These are phyloP conservation scores for Holothuria scabra DNA, from an alignment of 53 echinoderm and acorn worm genomes.

Conservation along the genomic window DNA sequence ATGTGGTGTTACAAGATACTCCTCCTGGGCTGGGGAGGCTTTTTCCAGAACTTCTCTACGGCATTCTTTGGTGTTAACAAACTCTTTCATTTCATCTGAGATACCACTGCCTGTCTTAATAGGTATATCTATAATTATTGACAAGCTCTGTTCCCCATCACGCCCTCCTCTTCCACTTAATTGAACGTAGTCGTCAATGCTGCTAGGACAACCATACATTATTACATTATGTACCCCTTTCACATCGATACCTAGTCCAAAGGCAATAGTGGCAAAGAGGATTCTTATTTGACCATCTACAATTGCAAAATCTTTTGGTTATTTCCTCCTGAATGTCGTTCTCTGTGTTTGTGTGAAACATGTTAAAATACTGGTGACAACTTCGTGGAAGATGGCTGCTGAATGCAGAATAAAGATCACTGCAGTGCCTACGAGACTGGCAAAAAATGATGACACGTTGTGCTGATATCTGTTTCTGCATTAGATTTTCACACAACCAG, in stretches of 20 bases:
- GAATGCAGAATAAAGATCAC: not conserved
- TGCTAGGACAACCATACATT: constrained; percentile 27
- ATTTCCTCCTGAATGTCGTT: constrained; percentile 53
- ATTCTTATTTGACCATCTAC: constrained; percentile 42
- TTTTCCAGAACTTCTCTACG: not conserved
- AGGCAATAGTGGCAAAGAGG: constrained; percentile 56
- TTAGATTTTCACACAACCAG: constrained; percentile 9
- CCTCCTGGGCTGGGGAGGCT: not conserved
- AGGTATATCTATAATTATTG: constrained; percentile 34
- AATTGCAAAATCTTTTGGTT: not conserved
- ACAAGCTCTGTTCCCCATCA: constrained; percentile 48
- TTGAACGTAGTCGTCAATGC: constrained; percentile 57
- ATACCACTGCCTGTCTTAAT: constrained; percentile 25
- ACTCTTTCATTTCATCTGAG: constrained; percentile 34
- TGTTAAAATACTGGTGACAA: constrained; percentile 34
- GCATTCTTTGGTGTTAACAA: constrained; percentile 27
- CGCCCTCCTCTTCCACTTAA: constrained; percentile 43
- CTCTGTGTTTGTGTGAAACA: constrained; percentile 67
- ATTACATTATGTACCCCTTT: constrained; percentile 44
- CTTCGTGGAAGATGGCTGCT: not conserved
- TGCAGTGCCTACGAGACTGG: not conserved
- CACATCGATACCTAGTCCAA: constrained; percentile 54
- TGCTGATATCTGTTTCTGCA: not conserved
- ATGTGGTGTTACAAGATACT: not conserved
- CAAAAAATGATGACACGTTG: constrained; percentile 48